Percentiles rank a stretch among this genome's conserved stretches.
Conservation (phyloP, 2,797 vertebrate species). For the Anguilla obscura region DNA sequence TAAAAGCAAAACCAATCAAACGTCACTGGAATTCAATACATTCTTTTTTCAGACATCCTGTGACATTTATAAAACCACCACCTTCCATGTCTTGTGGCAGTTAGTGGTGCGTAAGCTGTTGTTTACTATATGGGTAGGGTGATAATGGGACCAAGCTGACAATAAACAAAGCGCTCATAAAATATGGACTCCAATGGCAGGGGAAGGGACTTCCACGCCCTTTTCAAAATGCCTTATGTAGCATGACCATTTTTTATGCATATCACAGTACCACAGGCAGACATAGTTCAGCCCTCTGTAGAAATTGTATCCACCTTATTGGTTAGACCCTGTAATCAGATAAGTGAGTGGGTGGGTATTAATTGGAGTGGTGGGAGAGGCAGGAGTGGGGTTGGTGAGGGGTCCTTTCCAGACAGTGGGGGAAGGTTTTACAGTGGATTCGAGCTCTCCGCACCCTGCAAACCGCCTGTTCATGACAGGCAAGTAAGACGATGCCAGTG, state of each 20-base stretch:
- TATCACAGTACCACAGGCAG: background rate
- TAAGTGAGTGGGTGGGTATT: constrained; percentile 25
- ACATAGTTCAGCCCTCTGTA: background rate
- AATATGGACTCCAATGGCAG: background rate
- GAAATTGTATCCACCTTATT: constrained; percentile 6
- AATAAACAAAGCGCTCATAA: background rate
- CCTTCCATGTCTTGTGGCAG: background rate
- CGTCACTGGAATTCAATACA: too few species aligned
- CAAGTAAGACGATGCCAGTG: constrained; percentile 51
- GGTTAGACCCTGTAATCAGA: constrained; percentile 21
- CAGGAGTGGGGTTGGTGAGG: background rate
- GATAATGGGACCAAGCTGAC: background rate
- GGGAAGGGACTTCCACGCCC: background rate
- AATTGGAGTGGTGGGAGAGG: background rate
- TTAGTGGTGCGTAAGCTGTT: background rate
- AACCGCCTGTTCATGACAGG: constrained; percentile 51
- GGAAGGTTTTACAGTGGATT: background rate
- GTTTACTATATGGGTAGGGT: background rate
- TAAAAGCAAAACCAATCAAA: too few species aligned
- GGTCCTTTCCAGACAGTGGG: constrained; percentile 10
- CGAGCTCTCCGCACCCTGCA: background rate
- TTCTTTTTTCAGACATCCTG: too few species aligned
- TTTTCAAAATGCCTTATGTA: background rate
- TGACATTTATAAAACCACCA: too few species aligned
- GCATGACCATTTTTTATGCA: background rate